Evolutionary conservation across 1,140 invertebrate genomes (phyloP).

Genomic region (Drosophila kikkawai): DNA sequence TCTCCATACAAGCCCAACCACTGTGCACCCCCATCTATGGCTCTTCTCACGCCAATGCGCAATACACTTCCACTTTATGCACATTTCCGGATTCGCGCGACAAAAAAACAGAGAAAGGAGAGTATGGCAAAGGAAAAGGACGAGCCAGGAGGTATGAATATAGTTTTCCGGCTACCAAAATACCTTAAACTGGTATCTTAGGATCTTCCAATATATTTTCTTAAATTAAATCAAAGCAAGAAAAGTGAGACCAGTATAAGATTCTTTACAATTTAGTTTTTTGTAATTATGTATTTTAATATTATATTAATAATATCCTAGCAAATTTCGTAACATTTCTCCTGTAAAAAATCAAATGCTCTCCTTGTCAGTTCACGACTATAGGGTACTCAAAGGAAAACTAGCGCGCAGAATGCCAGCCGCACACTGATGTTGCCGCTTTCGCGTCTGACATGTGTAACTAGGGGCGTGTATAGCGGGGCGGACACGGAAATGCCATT

Average conservation of each 20-base stretch:
- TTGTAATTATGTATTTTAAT: not conserved
- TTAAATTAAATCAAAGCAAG: not conserved
- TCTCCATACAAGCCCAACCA: too few species aligned
- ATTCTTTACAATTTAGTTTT: too few species aligned
- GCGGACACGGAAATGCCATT: slow-evolving; percentile 32
- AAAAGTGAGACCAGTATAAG: too few species aligned
- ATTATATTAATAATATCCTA: too few species aligned
- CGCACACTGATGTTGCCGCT: slow-evolving; percentile 13
- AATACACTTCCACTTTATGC: slow-evolving; percentile 81
- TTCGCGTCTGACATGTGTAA: slow-evolving; percentile 39
- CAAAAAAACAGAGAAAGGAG: slow-evolving; percentile 27
- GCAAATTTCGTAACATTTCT: not conserved
- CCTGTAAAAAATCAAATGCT: not conserved
- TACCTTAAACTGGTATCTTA: slow-evolving; percentile 1
- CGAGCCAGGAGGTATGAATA: not conserved
- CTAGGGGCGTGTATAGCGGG: slow-evolving; percentile 21
- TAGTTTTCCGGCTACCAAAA: not conserved
- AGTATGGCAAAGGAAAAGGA: not conserved
- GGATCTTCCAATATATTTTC: too few species aligned
- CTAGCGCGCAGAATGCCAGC: slow-evolving; percentile 3
- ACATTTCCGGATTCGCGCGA: slow-evolving; percentile 69
- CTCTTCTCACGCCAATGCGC: slow-evolving; percentile 58
- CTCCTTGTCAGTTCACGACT: not conserved
- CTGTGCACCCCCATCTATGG: slow-evolving; percentile 45
- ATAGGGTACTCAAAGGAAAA: slow-evolving; percentile 27